Base-by-base conservation (phyloP, 1,140 invertebrate species). In the Ditylenchus dipsaci region DNA sequence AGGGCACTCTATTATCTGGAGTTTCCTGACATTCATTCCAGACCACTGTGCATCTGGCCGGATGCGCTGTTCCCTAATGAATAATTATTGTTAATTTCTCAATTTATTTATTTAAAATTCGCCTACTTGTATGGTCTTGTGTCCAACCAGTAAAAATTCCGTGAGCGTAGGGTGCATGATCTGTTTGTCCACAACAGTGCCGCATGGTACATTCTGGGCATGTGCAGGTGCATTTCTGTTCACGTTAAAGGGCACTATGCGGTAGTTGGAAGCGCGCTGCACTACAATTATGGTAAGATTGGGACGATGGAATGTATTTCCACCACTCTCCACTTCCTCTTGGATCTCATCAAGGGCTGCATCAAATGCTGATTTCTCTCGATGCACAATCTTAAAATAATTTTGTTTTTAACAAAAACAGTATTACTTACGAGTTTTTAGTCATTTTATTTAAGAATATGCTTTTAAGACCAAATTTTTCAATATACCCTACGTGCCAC, bases 101-200 rank as follows among this genome's bases (percentile, higher is more conserved):
- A 23, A 56, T 5, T 9, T 23, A 56, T 3, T 23, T 23, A 56
- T 23, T 56, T 56, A 3, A 56, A 56, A 56, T 56, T 23, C 13
- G 53, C 60, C 3, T 9, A 62, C 60, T 29, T 62, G 60, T 21
- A 62, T 62, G 9, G 60, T 62, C 33, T 62, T 62, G 33, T 62
- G 60, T 3, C 23, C 60, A 57, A 62, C 60, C 13, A 62, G 21
- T 9, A 62, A 13, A 29, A 62, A 29, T 21, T 62, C 60, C 1
- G 60, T 62, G 27, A 29, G 33, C 11, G 13, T 15, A 21, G 60
- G 60, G 33, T 43, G 23, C 60, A 62, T 62, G 23, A 43, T 15
- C 21, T 13, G 26, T 29, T 62, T 43, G 60, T 62, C 60, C 21
- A 62, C 33, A 57, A 62, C 60, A 11, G 60, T 62, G 1, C 60